Evolutionary conservation across 1,140 invertebrate species (phyloP).

Genomic region (Holcopasites calliopsidis): DNA sequence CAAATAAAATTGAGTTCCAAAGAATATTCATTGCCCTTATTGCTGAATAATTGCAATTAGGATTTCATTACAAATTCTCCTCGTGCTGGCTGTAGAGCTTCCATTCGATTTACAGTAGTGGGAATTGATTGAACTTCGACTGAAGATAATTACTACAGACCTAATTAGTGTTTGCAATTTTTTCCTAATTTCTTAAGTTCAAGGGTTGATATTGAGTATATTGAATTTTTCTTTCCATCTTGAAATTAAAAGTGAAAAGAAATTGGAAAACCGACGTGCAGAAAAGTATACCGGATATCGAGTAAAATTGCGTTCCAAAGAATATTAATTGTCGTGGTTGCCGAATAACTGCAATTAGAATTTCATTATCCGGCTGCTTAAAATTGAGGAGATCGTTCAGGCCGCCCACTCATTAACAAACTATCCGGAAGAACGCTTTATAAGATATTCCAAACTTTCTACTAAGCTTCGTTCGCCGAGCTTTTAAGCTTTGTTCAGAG

Average conservation of each 20-base stretch:
- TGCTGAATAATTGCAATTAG: constrained; percentile 6
- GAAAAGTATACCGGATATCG: too few species aligned
- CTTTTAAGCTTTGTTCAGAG: not conserved
- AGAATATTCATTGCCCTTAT: not conserved
- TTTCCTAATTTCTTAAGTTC: too few species aligned
- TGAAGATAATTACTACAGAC: too few species aligned
- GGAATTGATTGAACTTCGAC: too few species aligned
- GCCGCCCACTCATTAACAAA: not conserved
- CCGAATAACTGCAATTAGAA: constrained; percentile 5
- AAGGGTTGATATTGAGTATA: too few species aligned
- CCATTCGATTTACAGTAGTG: not conserved
- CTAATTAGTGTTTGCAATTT: too few species aligned
- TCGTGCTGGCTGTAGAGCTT: not conserved
- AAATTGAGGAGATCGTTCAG: not conserved
- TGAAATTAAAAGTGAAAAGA: not conserved
- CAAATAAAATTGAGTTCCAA: too few species aligned
- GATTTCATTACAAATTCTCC: not conserved
- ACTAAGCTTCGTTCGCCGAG: not conserved
- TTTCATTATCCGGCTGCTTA: not conserved
- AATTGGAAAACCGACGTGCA: too few species aligned
- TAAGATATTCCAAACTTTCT: constrained; percentile 5
- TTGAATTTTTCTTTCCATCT: too few species aligned
- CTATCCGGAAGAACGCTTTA: not conserved
- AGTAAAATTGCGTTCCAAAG: too few species aligned
- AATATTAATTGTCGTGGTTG: not conserved